phyloP scores from a whole-genome alignment of 2,888 invertebrate species.

The Euproctis similis region DNA sequence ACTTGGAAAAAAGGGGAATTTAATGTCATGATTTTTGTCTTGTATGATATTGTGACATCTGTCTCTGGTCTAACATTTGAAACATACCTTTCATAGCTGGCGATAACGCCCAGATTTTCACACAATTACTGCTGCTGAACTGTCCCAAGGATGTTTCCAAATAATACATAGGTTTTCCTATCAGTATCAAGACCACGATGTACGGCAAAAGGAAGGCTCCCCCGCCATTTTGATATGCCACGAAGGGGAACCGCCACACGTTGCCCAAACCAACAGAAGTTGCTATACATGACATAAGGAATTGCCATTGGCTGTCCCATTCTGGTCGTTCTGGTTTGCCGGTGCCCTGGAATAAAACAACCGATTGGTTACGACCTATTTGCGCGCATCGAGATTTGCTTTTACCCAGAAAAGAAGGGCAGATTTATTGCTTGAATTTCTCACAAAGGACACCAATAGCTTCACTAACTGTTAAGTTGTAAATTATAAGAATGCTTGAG shows the following conservation, averaged over 20 bases:
- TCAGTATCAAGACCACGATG: constrained; percentile 79
- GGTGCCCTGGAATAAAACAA: constrained; percentile 3
- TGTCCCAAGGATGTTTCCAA: constrained; percentile 90
- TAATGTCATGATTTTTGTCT: no score
- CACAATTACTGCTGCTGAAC: constrained; percentile 86
- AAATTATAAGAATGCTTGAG: no score
- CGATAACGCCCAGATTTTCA: constrained; percentile 79
- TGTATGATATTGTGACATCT: no score
- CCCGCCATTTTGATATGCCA: constrained; percentile 83
- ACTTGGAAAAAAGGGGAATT: no score
- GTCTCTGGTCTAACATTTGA: no score
- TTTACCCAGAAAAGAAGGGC: no score
- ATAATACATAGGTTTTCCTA: constrained; percentile 88
- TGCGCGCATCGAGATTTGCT: no score
- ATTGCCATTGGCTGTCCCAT: constrained; percentile 82
- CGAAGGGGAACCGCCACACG: constrained; percentile 78
- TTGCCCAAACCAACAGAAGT: constrained; percentile 84
- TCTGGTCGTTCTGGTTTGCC: constrained; percentile 35
- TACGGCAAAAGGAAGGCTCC: constrained; percentile 85
- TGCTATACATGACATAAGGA: constrained; percentile 84
- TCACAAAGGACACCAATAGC: no score
- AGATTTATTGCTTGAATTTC: no score
- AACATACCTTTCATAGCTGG: constrained; percentile 85
- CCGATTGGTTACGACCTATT: no score
- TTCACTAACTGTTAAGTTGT: no score